Evolutionary conservation across 2,888 invertebrate genomes (phyloP).

Genomic region (Oscheius sp.): DNA sequence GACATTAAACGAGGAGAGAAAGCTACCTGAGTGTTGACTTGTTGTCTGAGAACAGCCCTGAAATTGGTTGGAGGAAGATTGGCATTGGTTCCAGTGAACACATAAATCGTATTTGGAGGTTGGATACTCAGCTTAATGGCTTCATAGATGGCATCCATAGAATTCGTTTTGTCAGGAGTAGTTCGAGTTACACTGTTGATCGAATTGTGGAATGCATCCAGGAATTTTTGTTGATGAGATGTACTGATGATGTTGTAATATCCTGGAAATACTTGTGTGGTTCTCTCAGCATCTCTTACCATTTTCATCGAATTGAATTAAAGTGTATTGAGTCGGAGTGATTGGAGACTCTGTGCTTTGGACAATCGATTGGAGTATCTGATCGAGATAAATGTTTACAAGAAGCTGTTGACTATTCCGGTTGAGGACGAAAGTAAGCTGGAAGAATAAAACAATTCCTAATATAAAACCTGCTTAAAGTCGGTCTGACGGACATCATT

Average conservation of each 20-base stretch:
- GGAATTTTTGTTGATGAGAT: slow-evolving; percentile 34
- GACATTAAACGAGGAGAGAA: neutral
- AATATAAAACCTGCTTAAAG: slow-evolving; percentile 36
- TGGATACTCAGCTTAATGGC: slow-evolving; percentile 11
- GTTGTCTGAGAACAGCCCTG: neutral
- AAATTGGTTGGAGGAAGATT: neutral
- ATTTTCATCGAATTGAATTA: slow-evolving; percentile 49
- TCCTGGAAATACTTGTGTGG: neutral
- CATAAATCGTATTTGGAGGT: slow-evolving; percentile 1
- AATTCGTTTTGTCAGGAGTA: neutral
- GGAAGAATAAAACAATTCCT: neutral
- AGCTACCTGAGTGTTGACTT: slow-evolving; percentile 3
- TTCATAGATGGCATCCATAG: slow-evolving; percentile 4
- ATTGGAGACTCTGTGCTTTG: slow-evolving; percentile 28
- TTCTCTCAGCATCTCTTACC: neutral
- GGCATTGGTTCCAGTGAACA: slow-evolving; percentile 5
- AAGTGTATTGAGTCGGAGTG: slow-evolving; percentile 41
- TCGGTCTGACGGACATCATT: slow-evolving; percentile 45
- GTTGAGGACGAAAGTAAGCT: slow-evolving; percentile 47
- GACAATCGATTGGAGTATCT: slow-evolving; percentile 27
- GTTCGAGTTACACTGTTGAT: slow-evolving; percentile 42
- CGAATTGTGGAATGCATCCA: slow-evolving; percentile 12
- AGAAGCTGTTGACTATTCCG: slow-evolving; percentile 36
- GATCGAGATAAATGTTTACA: slow-evolving; percentile 34
- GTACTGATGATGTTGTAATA: slow-evolving; percentile 36